Percentiles rank a stretch among this genome's conserved stretches.
These are phyloP conservation scores for Sebastes minor DNA, from an alignment of 2,797 vertebrate genomes.

Conservation along the genomic window DNA sequence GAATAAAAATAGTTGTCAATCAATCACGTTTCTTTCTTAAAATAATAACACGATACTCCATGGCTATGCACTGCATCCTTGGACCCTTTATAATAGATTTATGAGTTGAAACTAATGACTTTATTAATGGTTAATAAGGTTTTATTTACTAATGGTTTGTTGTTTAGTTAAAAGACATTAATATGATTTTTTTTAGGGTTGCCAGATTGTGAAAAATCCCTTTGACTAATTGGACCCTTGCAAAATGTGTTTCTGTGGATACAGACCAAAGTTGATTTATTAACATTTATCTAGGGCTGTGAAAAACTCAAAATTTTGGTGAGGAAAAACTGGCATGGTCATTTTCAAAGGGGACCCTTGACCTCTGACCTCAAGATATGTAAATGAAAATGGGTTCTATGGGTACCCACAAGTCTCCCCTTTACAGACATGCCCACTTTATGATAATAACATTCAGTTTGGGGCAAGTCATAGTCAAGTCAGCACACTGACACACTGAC, in stretches of 20 bases:
- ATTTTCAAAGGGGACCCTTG: too few species aligned
- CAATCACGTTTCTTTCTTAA: not conserved
- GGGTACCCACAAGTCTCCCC: too few species aligned
- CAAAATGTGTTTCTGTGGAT: not conserved
- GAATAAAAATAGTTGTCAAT: not conserved
- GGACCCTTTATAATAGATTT: not conserved
- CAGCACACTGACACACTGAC: too few species aligned
- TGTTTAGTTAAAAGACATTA: not conserved
- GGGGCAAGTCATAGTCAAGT: too few species aligned
- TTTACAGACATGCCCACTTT: too few species aligned
- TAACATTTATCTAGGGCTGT: too few species aligned
- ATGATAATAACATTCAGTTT: too few species aligned
- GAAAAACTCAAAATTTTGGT: too few species aligned
- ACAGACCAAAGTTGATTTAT: not conserved
- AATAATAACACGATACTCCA: not conserved
- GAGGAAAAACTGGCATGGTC: too few species aligned
- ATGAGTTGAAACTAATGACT: not conserved
- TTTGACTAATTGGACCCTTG: not conserved
- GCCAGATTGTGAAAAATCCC: not conserved
- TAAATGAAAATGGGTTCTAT: too few species aligned
- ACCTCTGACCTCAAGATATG: too few species aligned
- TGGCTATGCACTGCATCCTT: not conserved
- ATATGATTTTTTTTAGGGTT: not conserved
- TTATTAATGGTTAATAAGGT: not conserved
- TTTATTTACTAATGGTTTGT: not conserved